Evolutionary conservation across 2,888 invertebrate species (phyloP).

Genomic region (Arctia plantaginis): DNA sequence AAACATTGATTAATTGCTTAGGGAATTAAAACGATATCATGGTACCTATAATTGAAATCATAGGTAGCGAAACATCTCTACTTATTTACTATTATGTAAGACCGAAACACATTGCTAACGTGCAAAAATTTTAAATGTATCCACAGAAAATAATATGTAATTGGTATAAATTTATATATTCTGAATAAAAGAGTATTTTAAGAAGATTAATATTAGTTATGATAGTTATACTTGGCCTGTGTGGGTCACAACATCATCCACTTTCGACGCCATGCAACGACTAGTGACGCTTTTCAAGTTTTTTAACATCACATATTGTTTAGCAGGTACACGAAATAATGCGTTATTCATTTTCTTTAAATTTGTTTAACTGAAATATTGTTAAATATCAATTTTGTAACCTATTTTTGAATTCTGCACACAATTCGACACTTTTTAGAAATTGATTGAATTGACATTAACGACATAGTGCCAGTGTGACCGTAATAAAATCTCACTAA

Average conservation of each 20-base stretch:
- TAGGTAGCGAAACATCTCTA: not conserved
- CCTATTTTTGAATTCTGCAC: not conserved
- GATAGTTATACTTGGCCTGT: conserved; percentile 73
- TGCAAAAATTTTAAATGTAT: not conserved
- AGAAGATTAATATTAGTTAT: not conserved
- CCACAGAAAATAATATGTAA: not conserved
- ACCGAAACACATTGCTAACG: not conserved
- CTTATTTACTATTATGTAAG: conserved; percentile 16
- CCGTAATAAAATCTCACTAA: too few species aligned
- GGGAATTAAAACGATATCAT: not conserved
- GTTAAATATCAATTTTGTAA: not conserved
- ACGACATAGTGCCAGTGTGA: not conserved
- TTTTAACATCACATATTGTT: conserved; percentile 43
- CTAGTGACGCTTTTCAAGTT: conserved; percentile 40
- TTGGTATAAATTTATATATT: not conserved
- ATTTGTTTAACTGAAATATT: not conserved
- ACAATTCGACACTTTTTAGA: not conserved
- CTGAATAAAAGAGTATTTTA: not conserved
- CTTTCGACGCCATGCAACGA: conserved; percentile 65
- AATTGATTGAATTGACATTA: not conserved
- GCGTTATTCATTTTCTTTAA: conserved; percentile 49
- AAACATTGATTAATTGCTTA: not conserved
- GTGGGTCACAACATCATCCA: conserved; percentile 70
- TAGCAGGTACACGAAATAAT: conserved; percentile 39
- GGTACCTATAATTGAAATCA: not conserved